Base-by-base conservation (phyloP, 1,140 invertebrate genomes). In the Nephotettix cincticeps region DNA sequence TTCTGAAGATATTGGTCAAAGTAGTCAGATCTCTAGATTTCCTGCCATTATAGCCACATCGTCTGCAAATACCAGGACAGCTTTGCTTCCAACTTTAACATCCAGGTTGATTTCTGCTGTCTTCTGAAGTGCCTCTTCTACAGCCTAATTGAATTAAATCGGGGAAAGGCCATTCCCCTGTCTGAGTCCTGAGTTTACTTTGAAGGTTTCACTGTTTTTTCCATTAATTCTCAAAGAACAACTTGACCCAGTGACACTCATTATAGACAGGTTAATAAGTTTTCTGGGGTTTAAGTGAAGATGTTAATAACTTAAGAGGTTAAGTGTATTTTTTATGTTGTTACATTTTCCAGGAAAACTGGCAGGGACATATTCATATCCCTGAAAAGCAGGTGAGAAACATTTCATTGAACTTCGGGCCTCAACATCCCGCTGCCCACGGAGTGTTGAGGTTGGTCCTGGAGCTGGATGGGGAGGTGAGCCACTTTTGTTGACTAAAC, bases 361-460 rank as follows among this genome's bases (percentile, higher is more conserved):
- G 51, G 30, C 23, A 27, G 1, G 61, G 71, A 14, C 36, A 56
- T 65, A 17, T 36, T 47, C 27, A 45, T 9, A 70, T 28, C 56
- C 6, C 64, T 1, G 89, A 92, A 76, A 90, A 89, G 78, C 82
- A 86, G n/a, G 88, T 96, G 0, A 87, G 89, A 71, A 97, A 97
- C 81, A 86, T 96, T 73, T 88, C 88, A 21, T 77, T 99, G 0
- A 99, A 99, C 82, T 99, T 99, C 86, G 98, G 98, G 0, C 97
- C 97, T 0, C 97, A 99, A 81, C 97, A 99, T 87, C 97, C 97
- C 0, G 97, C 97, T 72, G 98, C 98, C 79, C 98, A 99, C 81
- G 98, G 98, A 76, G 98, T 99, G 56, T 83, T 99, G 13, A 89
- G 98, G 67, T 84, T 99, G 6, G 91, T 99, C 1, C 80, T 99